Conservation (phyloP, 2,888 invertebrate genomes). For the Eristalis pertinax region DNA sequence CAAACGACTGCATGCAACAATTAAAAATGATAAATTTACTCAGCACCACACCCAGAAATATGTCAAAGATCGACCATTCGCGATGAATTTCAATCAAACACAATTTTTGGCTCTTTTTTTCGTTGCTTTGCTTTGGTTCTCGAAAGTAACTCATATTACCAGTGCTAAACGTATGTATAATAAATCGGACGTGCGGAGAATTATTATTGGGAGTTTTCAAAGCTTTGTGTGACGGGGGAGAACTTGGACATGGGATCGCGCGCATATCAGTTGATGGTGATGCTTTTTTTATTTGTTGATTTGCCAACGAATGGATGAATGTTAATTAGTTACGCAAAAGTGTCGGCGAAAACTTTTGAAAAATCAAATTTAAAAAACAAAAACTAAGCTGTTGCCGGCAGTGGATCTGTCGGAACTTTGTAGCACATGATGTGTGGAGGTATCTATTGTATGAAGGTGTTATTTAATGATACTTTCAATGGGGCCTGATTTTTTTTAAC, state of each 20-base stretch:
- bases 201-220: conserved; percentile 37
- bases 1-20: conserved; percentile 49
- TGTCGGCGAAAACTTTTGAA: neutral
- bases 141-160: conserved; percentile 64
- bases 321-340: conserved; percentile 48
- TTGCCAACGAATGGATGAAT: conserved; percentile 26
- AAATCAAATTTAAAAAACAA: neutral
- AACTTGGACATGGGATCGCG: neutral
- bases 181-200: conserved; percentile 68
- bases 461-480: neutral
- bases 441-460: neutral
- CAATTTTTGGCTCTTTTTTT: neutral
- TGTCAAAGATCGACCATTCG: conserved; percentile 74
- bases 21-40: conserved; percentile 70
- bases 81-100: conserved; percentile 66
- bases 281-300: conserved; percentile 12
- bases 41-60: conserved; percentile 73
- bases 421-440: neutral
- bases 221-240: neutral
- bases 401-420: neutral
- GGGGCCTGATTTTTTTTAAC: neutral
- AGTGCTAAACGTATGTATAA: conserved; percentile 68
- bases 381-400: neutral
- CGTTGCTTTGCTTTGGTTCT: neutral
- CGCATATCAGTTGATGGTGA: conserved; percentile 2